Base-by-base conservation (phyloP, 1,140 invertebrate genomes). In the Lethocerus indicus region DNA sequence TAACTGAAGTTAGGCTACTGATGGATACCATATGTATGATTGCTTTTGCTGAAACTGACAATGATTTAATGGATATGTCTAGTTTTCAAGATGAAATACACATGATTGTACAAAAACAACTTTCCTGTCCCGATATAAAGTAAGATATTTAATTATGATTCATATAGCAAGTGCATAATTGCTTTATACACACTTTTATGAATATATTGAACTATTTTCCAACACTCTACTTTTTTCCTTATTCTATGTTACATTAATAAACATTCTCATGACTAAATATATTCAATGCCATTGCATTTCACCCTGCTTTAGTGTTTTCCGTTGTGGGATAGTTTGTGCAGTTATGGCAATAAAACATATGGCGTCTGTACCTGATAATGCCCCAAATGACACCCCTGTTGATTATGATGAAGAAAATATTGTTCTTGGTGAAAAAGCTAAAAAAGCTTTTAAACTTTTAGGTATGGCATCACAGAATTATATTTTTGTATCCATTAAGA, bases 81-180 rank as follows among this genome's bases (percentile, higher is more conserved):
- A 61, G 64, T 7, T 59, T 78, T n/a, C 66, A 70, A 46, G 71
- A 77, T 56, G 74, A 78, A 54, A 66, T 79, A 27, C 68, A 68
- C 52, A 76, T 77, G 62, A 48, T 77, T 2, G 60, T 78, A 1
- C 69, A 72, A 35, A 80, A 80, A 53, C 72, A 78, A 55, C 60
- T 79, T n/a, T 67, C 68, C 6, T 71, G 67, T 56, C 61, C 65
- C 6, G 66, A 69, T 37, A 58, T 61, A 20, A 43, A 61, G 67
- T n/a, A n/a, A n/a, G n/a, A n/a, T n/a, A n/a, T n/a, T n/a, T n/a
- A n/a, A n/a, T n/a, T 32, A 32, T 32, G 29, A 32, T 9, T 9
- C n/a, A n/a, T 32, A n/a, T 9, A 9, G 9, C 29, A 32, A 9
- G n/a, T 9, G n/a, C 29, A 32, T 32, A 9, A 32, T 32, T 32